Conservation (phyloP, 2,888 invertebrate genomes). For the Leptopilina myrica region DNA sequence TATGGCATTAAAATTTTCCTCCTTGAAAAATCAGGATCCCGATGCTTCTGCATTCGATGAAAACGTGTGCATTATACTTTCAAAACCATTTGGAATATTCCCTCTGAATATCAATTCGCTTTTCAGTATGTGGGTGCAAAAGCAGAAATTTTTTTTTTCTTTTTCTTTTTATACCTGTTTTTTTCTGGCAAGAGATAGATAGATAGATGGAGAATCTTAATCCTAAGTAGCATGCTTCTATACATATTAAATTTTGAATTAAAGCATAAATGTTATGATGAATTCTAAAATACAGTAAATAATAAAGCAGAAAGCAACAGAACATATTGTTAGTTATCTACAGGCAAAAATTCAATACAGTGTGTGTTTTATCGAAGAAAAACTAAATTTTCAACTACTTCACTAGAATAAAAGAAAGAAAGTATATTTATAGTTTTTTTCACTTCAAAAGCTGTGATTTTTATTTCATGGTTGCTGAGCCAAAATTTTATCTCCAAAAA, state of each 20-base stretch:
- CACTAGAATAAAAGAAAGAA: not conserved
- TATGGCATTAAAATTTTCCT: conserved; percentile 24
- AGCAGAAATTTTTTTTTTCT: conserved; percentile 27
- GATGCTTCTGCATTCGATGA: conserved; percentile 28
- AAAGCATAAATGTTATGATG: conserved; percentile 13
- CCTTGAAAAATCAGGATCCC: conserved; percentile 12
- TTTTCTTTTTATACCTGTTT: not conserved
- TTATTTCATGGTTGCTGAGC: not conserved
- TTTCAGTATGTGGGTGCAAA: conserved; percentile 34
- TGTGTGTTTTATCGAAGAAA: not conserved
- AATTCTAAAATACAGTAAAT: not conserved
- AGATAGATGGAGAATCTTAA: conserved; percentile 18
- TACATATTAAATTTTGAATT: conserved; percentile 6
- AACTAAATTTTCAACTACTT: not conserved
- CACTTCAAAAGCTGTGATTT: too few relatives aligned
- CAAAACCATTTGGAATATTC: not conserved
- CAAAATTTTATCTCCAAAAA: not conserved
- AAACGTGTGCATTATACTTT: conserved; percentile 37
- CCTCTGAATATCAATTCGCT: conserved; percentile 13
- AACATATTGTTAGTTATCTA: not conserved
- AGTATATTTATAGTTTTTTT: not conserved
- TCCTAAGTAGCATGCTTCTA: conserved; percentile 16
- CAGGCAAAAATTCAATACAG: not conserved
- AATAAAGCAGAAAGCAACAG: conserved; percentile 5
- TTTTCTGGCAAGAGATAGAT: conserved; percentile 5